phyloP scores from a whole-genome alignment of 2,113 vertebrate species.

The Dicerorhinus sumatrensis region DNA sequence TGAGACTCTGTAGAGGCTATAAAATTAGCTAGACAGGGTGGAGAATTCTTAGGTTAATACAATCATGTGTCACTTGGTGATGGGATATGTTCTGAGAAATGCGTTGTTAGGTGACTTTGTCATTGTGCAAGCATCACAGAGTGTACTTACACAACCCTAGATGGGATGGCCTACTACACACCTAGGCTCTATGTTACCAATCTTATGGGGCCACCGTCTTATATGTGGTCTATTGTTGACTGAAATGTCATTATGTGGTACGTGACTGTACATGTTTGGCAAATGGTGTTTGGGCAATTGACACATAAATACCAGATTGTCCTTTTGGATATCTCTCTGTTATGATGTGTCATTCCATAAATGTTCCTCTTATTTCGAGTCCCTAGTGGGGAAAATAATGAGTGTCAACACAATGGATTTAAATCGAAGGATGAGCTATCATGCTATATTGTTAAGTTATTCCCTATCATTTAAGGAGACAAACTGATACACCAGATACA shows the following conservation, averaged over 20 bases:
- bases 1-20: background rate
- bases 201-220: no score
- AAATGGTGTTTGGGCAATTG: background rate
- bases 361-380: conserved; percentile 46
- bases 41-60: background rate
- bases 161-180: no score
- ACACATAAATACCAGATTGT: background rate
- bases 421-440: background rate
- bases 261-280: background rate
- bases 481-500: background rate
- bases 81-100: no score
- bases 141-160: no score
- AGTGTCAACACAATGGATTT: background rate
- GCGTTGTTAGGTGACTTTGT: no score
- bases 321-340: background rate
- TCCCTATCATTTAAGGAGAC: background rate
- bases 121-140: no score
- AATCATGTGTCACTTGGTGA: no score
- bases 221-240: no score
- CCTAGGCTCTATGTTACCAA: no score
- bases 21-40: rapidly evolving
- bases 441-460: rapidly evolving
- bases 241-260: no score
- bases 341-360: background rate
- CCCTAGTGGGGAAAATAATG: conserved; percentile 28